Percentiles rank a stretch among this genome's conserved stretches.
Evolutionary conservation across 2,113 vertebrate genomes (phyloP).

Genomic region (Empidonax alnorum): DNA sequence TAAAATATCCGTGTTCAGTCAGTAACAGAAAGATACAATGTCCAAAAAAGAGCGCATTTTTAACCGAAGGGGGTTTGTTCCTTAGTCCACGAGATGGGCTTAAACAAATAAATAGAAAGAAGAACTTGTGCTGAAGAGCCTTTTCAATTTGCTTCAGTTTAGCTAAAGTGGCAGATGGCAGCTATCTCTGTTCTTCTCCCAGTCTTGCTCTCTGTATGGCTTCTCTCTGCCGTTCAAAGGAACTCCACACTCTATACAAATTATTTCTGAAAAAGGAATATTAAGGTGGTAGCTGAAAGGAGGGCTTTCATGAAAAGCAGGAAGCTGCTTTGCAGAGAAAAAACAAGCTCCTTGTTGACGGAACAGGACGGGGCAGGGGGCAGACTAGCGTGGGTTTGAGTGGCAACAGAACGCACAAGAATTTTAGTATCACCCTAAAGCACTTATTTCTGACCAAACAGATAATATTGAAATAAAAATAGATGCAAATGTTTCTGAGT

Average conservation of each 20-base stretch:
- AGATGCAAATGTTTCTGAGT: neutral
- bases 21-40: neutral
- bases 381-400: neutral
- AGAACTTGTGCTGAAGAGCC: conserved; percentile 41
- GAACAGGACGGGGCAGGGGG: neutral
- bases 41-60: neutral
- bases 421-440: neutral
- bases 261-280: conserved; percentile 63
- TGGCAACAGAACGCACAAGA: neutral
- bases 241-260: conserved; percentile 53
- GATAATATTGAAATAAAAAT: neutral
- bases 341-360: conserved; percentile 10
- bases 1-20: neutral
- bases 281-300: conserved; percentile 67
- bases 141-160: conserved; percentile 42
- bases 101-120: conserved; percentile 41
- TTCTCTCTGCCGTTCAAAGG: conserved; percentile 60
- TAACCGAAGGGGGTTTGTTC: neutral
- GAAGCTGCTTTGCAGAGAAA: conserved; percentile 43
- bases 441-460: neutral
- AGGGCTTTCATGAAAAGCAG: conserved; percentile 68
- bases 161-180: conserved; percentile 66
- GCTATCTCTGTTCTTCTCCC: conserved; percentile 55
- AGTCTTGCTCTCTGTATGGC: conserved; percentile 37
- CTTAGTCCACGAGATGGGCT: neutral